phyloP scores from a whole-genome alignment of 1,140 invertebrate genomes.

The Drosophila watanabei region DNA sequence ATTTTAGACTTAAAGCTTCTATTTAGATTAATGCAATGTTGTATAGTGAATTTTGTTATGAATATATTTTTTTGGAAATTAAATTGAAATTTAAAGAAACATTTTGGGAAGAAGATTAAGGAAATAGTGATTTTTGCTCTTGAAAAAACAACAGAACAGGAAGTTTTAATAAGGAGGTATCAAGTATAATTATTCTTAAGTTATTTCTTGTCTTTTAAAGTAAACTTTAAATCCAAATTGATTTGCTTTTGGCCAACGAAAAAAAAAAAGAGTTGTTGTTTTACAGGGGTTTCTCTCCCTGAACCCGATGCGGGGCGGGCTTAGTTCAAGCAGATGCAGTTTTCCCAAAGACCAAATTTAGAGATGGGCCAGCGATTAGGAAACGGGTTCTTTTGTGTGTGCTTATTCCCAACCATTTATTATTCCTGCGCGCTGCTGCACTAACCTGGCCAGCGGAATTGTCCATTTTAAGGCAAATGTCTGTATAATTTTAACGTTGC shows the following conservation, averaged over 20 bases:
- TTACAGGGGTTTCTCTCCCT: slow-evolving; percentile 3
- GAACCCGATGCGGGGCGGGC: slow-evolving; percentile 6
- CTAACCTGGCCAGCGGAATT: slow-evolving; percentile 59
- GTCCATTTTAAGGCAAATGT: slow-evolving; percentile 57
- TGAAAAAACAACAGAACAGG: background rate
- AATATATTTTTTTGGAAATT: rapidly evolving
- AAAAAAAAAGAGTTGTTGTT: slow-evolving; percentile 5
- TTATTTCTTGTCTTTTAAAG: background rate
- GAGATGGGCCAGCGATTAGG: slow-evolving; percentile 17
- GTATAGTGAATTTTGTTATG: background rate
- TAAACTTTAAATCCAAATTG: background rate
- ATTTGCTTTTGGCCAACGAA: background rate
- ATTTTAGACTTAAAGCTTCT: background rate
- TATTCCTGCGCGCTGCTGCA: slow-evolving; percentile 26
- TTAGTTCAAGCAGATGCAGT: background rate
- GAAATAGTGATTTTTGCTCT: background rate
- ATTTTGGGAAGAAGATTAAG: background rate
- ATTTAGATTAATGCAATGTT: too few relatives aligned
- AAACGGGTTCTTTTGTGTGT: slow-evolving; percentile 17
- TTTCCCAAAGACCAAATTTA: slow-evolving; percentile 6
- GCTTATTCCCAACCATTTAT: slow-evolving; percentile 9
- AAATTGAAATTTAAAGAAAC: background rate
- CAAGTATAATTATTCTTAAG: background rate
- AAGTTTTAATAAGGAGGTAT: background rate
- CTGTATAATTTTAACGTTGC: slow-evolving; percentile 62